These are phyloP conservation scores for Ichneumoninae sp. DNA, from an alignment of 2,888 invertebrate species.

Conservation along the genomic window DNA sequence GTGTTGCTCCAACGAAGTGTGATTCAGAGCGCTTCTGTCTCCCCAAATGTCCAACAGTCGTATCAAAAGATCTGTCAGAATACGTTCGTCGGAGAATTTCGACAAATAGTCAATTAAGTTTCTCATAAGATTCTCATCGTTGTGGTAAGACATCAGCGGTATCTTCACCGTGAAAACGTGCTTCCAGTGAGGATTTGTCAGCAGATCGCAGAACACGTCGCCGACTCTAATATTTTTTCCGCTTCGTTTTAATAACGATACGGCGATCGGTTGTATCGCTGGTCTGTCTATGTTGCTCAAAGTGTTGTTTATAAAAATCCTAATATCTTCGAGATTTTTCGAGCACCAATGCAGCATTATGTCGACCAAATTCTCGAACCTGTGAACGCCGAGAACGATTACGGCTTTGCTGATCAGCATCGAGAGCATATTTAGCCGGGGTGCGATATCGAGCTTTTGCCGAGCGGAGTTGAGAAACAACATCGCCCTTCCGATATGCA, in stretches of 20 bases:
- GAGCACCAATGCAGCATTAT: conserved; percentile 86
- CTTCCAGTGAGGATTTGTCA: conserved; percentile 86
- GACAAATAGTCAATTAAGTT: conserved; percentile 88
- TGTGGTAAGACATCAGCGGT: conserved; percentile 86
- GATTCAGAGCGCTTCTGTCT: conserved; percentile 87
- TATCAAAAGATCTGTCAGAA: conserved; percentile 85
- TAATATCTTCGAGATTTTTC: conserved; percentile 71
- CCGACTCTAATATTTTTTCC: conserved; percentile 82
- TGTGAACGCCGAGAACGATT: conserved; percentile 86
- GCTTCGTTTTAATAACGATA: conserved; percentile 86
- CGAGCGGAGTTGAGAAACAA: conserved; percentile 86
- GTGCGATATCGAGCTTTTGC: conserved; percentile 79
- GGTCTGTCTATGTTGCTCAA: conserved; percentile 86
- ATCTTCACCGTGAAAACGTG: conserved; percentile 88
- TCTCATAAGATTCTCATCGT: conserved; percentile 85
- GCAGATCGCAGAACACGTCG: conserved; percentile 85
- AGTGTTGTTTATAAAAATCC: conserved; percentile 84
- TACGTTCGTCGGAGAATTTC: conserved; percentile 74
- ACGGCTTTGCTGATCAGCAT: conserved; percentile 88
- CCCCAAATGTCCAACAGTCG: conserved; percentile 89
- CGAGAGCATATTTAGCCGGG: conserved; percentile 85
- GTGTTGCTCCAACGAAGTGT: conserved; percentile 89
- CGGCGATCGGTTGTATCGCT: conserved; percentile 87
- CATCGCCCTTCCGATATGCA: conserved; percentile 87
- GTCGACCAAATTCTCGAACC: conserved; percentile 86